Evolutionary conservation across 2,888 invertebrate species (phyloP), one percentile per base, ranked within the genome.

Genomic region (Pollenia labialis): DNA sequence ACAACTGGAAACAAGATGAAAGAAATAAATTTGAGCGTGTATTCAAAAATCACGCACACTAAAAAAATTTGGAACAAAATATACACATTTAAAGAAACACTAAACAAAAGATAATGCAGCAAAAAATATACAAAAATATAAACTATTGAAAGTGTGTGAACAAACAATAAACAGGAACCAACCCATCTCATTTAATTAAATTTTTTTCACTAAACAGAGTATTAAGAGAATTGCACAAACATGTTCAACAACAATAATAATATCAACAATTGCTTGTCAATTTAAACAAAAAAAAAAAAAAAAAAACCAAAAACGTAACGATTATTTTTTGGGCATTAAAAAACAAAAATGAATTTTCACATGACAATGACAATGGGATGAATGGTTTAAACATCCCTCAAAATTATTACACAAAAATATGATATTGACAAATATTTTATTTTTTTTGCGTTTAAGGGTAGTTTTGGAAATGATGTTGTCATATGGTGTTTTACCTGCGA

Each of bases 111-210:
- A 75, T 42, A 40, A 64, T 62, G 44, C 18, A 40, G 9, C 8
- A 44, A n/a, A 46, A 77, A 68, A 58, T 64, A 60, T 48, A 50
- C n/a, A 62, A 62, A 66, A 74, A 52, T 54, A 2, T 42, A 56
- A 66, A 50, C 11, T 66, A 82, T 58, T 64, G 64, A 58, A 52
- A 66, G 50, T 58, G 50, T 74, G 48, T 62, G 68, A 68, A 68
- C 69, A 56, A 62, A 89, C 88, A 89, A 88, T 84, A 85, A 76
- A 69, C 85, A 88, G 87, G 87, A 88, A 88, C 88, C 87, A 87
- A 79, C 85, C 87, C 87, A 85, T 88, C 81, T 82, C 66, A 84
- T 77, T 72, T 68, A 71, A 79, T 83, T 69, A 81, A 85, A 44
- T 23, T 75, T 48, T 18, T 60, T 60, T 69, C 42, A 23, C 40